These are phyloP conservation scores for Remorina albescens DNA, from an alignment of 2,797 vertebrate species.

Conservation along the genomic window DNA sequence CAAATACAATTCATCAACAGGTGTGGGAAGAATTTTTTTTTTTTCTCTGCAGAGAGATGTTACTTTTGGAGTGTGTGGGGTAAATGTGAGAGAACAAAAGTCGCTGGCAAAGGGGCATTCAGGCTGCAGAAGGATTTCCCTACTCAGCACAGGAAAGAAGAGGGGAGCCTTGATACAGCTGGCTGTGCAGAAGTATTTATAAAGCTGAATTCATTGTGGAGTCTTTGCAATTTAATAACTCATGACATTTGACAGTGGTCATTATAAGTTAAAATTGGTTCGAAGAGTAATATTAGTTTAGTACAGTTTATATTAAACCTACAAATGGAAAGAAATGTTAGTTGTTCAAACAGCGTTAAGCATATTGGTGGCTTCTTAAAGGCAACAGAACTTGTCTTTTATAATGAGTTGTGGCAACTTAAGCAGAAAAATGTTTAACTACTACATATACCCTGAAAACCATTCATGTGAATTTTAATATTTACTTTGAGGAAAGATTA, in stretches of 20 bases:
- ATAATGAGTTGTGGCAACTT: slow-evolving; percentile 33
- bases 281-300: slow-evolving; percentile 5
- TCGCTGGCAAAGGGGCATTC: slow-evolving; percentile 66
- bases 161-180: slow-evolving; percentile 58
- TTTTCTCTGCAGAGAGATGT: slow-evolving; percentile 65
- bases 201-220: slow-evolving; percentile 49
- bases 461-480: slow-evolving; percentile 63
- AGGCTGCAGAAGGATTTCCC: slow-evolving; percentile 70
- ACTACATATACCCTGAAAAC: slow-evolving; percentile 41
- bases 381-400: slow-evolving; percentile 35
- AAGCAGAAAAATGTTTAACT: slow-evolving; percentile 38
- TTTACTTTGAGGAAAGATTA: slow-evolving; percentile 59
- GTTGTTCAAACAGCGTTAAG: slow-evolving; percentile 28
- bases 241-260: slow-evolving; percentile 28
- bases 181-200: slow-evolving; percentile 53
- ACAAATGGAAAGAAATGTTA: slow-evolving; percentile 25
- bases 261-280: slow-evolving; percentile 22
- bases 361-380: slow-evolving; percentile 35
- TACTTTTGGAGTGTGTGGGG: slow-evolving; percentile 67
- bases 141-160: slow-evolving; percentile 52
- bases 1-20: slow-evolving; percentile 78
- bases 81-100: slow-evolving; percentile 78
- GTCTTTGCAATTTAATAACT: slow-evolving; percentile 32
- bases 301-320: slow-evolving; percentile 7
- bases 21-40: slow-evolving; percentile 72